Evolutionary conservation across 92 coral and sea anemone species (phyloP).

Genomic region (Muricea muricata): DNA sequence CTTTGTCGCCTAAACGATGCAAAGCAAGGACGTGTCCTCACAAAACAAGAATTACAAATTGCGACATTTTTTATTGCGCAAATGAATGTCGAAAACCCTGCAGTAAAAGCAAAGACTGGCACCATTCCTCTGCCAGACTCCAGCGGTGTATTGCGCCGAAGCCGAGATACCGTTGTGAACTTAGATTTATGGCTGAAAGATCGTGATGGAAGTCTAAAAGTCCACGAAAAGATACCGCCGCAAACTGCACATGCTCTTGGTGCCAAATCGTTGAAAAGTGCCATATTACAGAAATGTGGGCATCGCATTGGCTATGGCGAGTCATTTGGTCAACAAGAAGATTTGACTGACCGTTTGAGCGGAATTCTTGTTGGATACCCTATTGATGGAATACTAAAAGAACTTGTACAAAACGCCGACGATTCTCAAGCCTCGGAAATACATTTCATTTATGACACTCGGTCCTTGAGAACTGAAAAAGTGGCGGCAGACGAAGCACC

Average conservation of each 20-base stretch:
- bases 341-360: conserved; percentile 67
- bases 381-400: conserved; percentile 72
- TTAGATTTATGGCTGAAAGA: conserved; percentile 77
- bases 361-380: conserved; percentile 69
- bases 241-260: conserved; percentile 75
- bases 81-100: conserved; percentile 41
- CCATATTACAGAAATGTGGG: background rate
- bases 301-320: conserved; percentile 30
- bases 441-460: conserved; percentile 74
- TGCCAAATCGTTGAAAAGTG: conserved; percentile 36
- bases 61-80: conserved; percentile 62
- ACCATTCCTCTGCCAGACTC: conserved; percentile 77
- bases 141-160: conserved; percentile 50
- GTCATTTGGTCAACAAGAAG: conserved; percentile 70
- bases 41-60: conserved; percentile 56
- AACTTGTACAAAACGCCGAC: conserved; percentile 80
- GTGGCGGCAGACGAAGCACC: conserved; percentile 59
- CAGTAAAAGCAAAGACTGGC: conserved; percentile 47
- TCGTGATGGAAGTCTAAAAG: conserved; percentile 38
- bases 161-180: conserved; percentile 70
- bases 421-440: conserved; percentile 76
- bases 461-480: conserved; percentile 49
- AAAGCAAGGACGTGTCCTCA: conserved; percentile 51
- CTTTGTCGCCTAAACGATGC: conserved; percentile 48
- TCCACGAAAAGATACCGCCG: conserved; percentile 66